phyloP scores from a whole-genome alignment of 2,888 invertebrate species.

The Coelopa pilipes region DNA sequence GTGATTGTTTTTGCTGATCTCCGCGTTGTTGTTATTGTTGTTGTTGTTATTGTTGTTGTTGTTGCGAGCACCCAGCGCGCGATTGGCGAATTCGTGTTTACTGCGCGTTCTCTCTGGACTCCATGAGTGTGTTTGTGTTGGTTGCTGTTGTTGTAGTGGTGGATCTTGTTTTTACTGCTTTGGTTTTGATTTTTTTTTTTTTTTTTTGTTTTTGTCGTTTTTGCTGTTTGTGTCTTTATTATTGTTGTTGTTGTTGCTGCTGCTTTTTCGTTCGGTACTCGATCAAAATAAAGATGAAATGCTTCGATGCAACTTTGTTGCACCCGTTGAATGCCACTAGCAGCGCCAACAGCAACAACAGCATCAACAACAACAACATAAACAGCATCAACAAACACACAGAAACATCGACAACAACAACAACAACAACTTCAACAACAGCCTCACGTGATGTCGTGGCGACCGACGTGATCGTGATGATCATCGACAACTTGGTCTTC shows the following conservation, averaged over 20 bases:
- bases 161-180: background rate
- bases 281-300: slow-evolving; percentile 10
- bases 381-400: background rate
- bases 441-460: slow-evolving; percentile 9
- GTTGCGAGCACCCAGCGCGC: background rate
- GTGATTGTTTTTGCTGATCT: background rate
- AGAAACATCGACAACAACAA: too few species aligned
- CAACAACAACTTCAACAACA: background rate
- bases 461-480: background rate
- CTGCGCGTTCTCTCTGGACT: background rate
- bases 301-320: slow-evolving; percentile 9
- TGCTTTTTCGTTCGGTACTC: background rate
- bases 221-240: too few species aligned
- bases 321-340: slow-evolving; percentile 1
- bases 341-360: background rate
- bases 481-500: too few species aligned
- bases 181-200: too few species aligned
- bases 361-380: background rate
- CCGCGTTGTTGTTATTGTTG: background rate
- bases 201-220: background rate
- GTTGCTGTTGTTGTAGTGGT: background rate
- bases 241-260: background rate
- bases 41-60: background rate
- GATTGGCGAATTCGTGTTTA: background rate
- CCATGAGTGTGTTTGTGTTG: background rate